These are phyloP conservation scores for Masnerella sp. DNA, from an alignment of 2,888 invertebrate species.

Conservation along the genomic window DNA sequence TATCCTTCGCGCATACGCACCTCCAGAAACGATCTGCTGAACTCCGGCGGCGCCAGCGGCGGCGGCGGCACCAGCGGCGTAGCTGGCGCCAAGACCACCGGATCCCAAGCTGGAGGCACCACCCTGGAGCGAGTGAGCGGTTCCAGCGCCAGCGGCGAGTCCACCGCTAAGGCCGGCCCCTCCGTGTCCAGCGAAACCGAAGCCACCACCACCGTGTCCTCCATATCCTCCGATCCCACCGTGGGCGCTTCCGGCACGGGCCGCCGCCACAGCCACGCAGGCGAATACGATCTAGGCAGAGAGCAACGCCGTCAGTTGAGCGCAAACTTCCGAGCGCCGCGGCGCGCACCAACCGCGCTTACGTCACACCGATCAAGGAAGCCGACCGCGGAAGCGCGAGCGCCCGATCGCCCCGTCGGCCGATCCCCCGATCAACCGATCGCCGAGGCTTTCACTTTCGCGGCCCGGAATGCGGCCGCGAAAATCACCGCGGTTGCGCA, in stretches of 20 bases:
- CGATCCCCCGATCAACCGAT: slow-evolving; percentile 29
- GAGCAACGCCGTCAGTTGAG: not conserved
- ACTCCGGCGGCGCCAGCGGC: slow-evolving; percentile 76
- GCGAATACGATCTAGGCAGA: slow-evolving; percentile 75
- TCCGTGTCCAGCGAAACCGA: slow-evolving; percentile 65
- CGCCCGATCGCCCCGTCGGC: slow-evolving; percentile 7
- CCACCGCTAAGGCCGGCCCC: slow-evolving; percentile 76
- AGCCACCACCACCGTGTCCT: slow-evolving; percentile 67
- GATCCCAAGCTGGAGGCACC: slow-evolving; percentile 77
- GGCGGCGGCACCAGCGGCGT: slow-evolving; percentile 76
- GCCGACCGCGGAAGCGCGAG: slow-evolving; percentile 29
- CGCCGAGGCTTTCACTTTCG: slow-evolving; percentile 71
- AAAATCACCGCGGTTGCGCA: slow-evolving; percentile 34
- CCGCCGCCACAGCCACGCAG: slow-evolving; percentile 76
- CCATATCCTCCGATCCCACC: slow-evolving; percentile 68
- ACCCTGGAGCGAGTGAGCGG: slow-evolving; percentile 75
- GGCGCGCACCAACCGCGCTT: no score
- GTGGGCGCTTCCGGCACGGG: slow-evolving; percentile 75
- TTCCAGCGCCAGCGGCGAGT: slow-evolving; percentile 75
- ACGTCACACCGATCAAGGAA: slow-evolving; percentile 8
- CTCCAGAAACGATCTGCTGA: slow-evolving; percentile 76
- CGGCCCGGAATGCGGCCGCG: slow-evolving; percentile 34
- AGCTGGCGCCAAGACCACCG: slow-evolving; percentile 76
- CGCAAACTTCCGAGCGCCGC: slow-evolving; percentile 11
- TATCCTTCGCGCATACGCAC: slow-evolving; percentile 65